phyloP scores from a whole-genome alignment of 2,888 invertebrate species.

The Epistrophe grossulariae region DNA sequence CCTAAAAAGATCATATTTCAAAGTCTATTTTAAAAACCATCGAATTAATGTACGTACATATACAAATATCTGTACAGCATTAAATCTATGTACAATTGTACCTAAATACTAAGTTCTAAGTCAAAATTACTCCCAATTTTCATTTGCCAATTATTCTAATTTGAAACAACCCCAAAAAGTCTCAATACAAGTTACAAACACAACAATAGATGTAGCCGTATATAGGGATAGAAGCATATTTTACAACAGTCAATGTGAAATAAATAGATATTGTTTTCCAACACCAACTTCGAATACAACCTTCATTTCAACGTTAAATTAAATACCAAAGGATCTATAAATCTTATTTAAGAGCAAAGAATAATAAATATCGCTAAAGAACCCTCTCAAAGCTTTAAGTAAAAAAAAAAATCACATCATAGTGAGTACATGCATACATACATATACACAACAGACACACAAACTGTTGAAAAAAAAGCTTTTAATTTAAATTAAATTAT shows the following conservation, averaged over 20 bases:
- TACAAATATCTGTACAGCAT: too few relatives aligned
- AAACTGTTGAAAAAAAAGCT: conserved; percentile 1
- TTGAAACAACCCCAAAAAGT: too few relatives aligned
- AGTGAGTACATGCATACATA: background rate
- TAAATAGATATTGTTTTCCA: background rate
- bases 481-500: conserved; percentile 23
- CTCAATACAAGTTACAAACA: background rate
- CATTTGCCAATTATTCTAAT: background rate
- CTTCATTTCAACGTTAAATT: conserved; percentile 3
- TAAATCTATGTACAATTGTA: background rate
- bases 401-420: conserved; percentile 13
- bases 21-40: too few relatives aligned
- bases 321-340: conserved; percentile 22
- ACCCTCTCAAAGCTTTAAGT: background rate
- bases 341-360: conserved; percentile 1
- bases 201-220: background rate
- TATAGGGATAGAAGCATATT: background rate
- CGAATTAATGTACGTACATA: too few relatives aligned
- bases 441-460: background rate
- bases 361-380: background rate
- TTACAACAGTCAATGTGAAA: background rate
- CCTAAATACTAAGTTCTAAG: background rate
- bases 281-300: conserved; percentile 13
- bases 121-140: background rate
- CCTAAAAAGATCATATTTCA: too few relatives aligned